phyloP scores from a whole-genome alignment of 2,113 vertebrate species.

The Heterotis niloticus region DNA sequence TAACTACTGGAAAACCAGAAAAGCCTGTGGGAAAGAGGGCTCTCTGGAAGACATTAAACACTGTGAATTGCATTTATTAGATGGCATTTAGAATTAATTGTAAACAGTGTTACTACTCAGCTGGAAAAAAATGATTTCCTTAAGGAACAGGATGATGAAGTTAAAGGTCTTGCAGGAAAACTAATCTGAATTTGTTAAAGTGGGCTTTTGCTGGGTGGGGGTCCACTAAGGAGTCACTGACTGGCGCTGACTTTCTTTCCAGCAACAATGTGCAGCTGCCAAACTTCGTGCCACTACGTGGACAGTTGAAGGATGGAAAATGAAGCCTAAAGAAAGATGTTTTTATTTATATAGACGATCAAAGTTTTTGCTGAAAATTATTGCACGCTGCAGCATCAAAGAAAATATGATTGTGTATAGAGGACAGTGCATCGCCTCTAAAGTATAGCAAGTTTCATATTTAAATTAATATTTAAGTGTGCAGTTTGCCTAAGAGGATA shows the following conservation, averaged over 20 bases:
- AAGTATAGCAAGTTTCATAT: neutral
- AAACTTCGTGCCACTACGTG: neutral
- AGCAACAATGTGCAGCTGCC: neutral
- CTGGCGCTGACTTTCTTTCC: neutral
- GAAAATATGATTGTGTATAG: too few species aligned
- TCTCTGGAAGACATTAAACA: neutral
- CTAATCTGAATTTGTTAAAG: neutral
- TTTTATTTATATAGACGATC: neutral
- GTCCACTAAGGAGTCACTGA: neutral
- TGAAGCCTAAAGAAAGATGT: too few species aligned
- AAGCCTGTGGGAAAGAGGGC: neutral
- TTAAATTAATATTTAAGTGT: too few species aligned
- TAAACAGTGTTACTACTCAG: constrained; percentile 5
- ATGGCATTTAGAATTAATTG: neutral
- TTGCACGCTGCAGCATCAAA: too few species aligned
- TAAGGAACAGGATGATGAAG: neutral
- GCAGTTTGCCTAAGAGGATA: too few species aligned
- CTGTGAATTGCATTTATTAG: neutral
- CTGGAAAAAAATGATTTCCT: neutral
- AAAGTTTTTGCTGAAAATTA: too few species aligned
- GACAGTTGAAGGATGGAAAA: neutral
- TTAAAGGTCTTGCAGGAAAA: neutral
- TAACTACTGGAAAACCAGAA: neutral
- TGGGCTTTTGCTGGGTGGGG: too few species aligned
- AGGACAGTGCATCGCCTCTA: too few species aligned